Evolutionary conservation across 1,140 invertebrate genomes (phyloP), one percentile per base, ranked within the genome.

Genomic region (Drosophila baimaii): DNA sequence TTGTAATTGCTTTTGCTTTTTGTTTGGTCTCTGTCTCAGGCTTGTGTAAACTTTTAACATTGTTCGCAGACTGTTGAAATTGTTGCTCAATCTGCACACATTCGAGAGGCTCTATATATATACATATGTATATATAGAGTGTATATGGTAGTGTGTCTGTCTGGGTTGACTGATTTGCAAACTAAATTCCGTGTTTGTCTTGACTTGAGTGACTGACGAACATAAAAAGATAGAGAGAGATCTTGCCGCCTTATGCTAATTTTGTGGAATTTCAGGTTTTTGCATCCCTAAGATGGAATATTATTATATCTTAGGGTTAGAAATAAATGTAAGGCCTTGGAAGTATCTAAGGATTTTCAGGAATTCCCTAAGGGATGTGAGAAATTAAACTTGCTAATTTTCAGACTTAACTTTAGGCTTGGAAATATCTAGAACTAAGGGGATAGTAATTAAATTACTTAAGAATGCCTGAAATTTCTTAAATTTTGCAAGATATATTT

Each of bases 1-100:
- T 86, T 86, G 76, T 86, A 86, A 86, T 86, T 86, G 83, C 76
- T 86, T 83, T 88, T 80, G 71, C 79, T 52, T 71, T 84, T 80
- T 88, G 80, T 83, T 89, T 83, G 84, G 75, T 66, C 72, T 80
- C 64, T 47, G 72, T 84, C 66, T 64, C 63, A 62, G 55, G 33
- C 71, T 76, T 79, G 62, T 79, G 82, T 64, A 62, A 86, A 86
- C 75, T 82, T 82, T 84, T 66, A 13, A 35, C 70, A 76, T 85
- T 86, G 78, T 75, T 78, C 33, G 51, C 59, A 58, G 71, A 76
- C 81, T 80, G 71, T 80, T 64, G 69, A 84, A 80, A 83, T 84
- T 83, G 81, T 84, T 76, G 81, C 80, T 76, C 61, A 70, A 84
- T 73, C 76, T 76, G 33, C 25, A 58, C 62, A 65, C 35, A 23